Base-by-base conservation (phyloP, 1,140 invertebrate genomes). In the Drosophila simulans region DNA sequence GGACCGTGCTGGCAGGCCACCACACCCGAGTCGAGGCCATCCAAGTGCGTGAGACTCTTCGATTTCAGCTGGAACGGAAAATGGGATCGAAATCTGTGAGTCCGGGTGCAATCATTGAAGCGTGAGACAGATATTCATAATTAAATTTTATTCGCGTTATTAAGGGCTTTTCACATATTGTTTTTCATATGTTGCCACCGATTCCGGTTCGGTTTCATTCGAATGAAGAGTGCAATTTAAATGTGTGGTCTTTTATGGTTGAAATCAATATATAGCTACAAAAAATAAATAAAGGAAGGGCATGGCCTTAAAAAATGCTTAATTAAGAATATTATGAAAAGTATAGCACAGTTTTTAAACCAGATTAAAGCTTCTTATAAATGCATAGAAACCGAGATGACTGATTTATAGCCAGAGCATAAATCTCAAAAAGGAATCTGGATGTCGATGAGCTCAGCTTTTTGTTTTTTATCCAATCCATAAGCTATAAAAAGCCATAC, bases 31-130 rank as follows among this genome's bases (percentile, higher is more conserved):
- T 92, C 78, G 49, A 92, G 76, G 74, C 88, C 86, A 90, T 92
- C 92, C 69, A 92, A 80, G 66, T 92, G 91, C 39, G 91, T 92
- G 51, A 92, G 84, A 70, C 92, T 92, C 86, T 92, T 92, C 48
- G 92, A 92, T 91, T 92, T 92, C 56, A 92, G 62, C 92, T 92
- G 77, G 39, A 86, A 91, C 54, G 53, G 60, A 80, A 58, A 56
- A 10, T 12, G 56, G 60, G 77, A 73, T 77, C 40, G 39, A 73
- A 80, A 35, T 62, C 2, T 49, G 57, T 73, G 39, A 75, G 40
- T 66, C 45, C n/a, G 51, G 49, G 53, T 63, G 42, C 39, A 82
- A 63, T 65, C 70, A 53, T 69, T 73, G 34, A 46, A 63, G 77
- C 63, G 70, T 60, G 54, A 31, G 57, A 46, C 65, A 54, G 72